Evolutionary conservation across 2,113 vertebrate genomes (phyloP).

Genomic region (Balaeniceps rex): DNA sequence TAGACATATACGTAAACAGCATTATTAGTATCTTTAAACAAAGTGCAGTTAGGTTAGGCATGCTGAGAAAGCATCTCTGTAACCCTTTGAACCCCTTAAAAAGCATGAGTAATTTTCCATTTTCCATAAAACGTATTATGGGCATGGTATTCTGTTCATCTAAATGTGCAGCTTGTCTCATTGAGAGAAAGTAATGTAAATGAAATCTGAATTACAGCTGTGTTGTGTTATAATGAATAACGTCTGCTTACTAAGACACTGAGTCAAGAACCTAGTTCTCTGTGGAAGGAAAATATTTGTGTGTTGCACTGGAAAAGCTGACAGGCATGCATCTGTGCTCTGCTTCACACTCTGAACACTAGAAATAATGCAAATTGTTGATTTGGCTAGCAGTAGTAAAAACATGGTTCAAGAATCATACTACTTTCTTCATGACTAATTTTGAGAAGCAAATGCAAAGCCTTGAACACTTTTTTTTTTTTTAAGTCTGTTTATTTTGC

Average conservation of each 20-base stretch:
- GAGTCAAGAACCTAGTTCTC: constrained; percentile 65
- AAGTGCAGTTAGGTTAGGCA: background rate
- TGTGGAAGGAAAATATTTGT: constrained; percentile 73
- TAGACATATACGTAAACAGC: background rate
- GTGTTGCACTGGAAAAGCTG: constrained; percentile 71
- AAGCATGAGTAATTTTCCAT: constrained; percentile 13
- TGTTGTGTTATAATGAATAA: constrained; percentile 72
- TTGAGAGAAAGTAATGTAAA: constrained; percentile 47
- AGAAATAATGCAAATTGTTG: constrained; percentile 55
- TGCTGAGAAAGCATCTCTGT: background rate
- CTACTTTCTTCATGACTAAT: constrained; percentile 16
- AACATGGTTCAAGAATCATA: background rate
- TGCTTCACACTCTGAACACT: constrained; percentile 36
- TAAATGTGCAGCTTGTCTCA: constrained; percentile 30
- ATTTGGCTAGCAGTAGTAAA: constrained; percentile 43
- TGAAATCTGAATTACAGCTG: constrained; percentile 74
- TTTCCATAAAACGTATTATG: background rate
- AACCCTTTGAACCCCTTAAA: background rate
- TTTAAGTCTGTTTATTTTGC: background rate
- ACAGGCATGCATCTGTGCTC: constrained; percentile 53
- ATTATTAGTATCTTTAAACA: background rate
- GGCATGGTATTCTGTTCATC: background rate
- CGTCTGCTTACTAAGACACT: constrained; percentile 70
- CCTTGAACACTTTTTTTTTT: background rate
- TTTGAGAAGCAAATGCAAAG: background rate